Percentiles rank a stretch among this genome's conserved stretches.
These are phyloP conservation scores for Xestia sexstrigata DNA, from an alignment of 2,888 invertebrate genomes.

Conservation along the genomic window DNA sequence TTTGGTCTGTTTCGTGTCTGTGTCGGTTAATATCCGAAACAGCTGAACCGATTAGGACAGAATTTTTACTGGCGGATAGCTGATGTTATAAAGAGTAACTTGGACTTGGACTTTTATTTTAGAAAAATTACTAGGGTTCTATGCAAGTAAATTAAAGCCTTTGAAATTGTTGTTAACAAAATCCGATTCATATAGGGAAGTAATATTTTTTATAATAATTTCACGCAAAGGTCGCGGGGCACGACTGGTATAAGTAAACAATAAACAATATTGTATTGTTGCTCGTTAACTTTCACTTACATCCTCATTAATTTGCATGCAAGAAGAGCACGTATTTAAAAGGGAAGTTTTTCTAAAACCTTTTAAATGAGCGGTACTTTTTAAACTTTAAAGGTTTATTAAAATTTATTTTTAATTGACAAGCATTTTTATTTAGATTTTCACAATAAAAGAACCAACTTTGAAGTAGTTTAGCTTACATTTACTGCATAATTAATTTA, in stretches of 20 bases:
- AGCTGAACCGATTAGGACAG: no score
- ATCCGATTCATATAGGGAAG: no score
- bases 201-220: no score
- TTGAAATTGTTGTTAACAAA: no score
- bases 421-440: constrained; percentile 17
- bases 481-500: constrained; percentile 31
- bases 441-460: constrained; percentile 1
- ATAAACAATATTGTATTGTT: not conserved
- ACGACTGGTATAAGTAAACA: not conserved
- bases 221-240: no score
- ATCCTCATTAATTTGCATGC: constrained; percentile 30
- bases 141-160: no score
- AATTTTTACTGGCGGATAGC: no score
- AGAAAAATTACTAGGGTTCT: no score
- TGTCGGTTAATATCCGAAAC: no score
- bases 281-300: not conserved
- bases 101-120: no score
- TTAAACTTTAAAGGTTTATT: constrained; percentile 24
- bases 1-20: no score
- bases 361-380: constrained; percentile 18
- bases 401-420: constrained; percentile 19
- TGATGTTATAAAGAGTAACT: no score
- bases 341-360: constrained; percentile 2
- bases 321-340: constrained; percentile 20
- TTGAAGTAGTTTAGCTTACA: constrained; percentile 14